Evolutionary conservation across 2,888 invertebrate genomes (phyloP).

Genomic region (Penaeus monodon): DNA sequence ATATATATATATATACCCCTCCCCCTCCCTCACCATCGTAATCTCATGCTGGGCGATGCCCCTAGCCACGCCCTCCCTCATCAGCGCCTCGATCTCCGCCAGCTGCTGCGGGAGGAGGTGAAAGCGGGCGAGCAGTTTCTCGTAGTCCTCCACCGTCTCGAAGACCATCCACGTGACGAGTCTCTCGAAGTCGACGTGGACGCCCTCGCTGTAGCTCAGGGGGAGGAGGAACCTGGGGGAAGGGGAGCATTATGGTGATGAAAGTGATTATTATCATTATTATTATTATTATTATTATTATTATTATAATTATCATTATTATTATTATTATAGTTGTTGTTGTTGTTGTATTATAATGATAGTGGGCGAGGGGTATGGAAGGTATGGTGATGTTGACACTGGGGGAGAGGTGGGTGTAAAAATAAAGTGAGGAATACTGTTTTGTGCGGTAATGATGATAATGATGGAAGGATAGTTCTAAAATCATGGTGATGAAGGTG

Average conservation of each 20-base stretch:
- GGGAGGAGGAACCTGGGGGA: constrained; percentile 67
- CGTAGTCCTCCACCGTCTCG: constrained; percentile 66
- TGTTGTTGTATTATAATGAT: no score
- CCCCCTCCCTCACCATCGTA: constrained; percentile 55
- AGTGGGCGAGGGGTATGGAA: no score
- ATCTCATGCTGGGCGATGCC: constrained; percentile 66
- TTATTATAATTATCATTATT: no score
- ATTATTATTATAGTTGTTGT: no score
- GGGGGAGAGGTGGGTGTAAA: no score
- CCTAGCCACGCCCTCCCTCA: constrained; percentile 68
- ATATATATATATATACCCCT: no score
- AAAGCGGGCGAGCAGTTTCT: constrained; percentile 68
- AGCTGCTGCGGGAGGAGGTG: constrained; percentile 67
- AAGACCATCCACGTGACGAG: constrained; percentile 67
- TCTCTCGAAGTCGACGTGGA: constrained; percentile 66
- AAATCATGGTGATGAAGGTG: no score
- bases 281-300: no score
- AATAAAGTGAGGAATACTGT: no score
- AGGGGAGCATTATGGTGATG: neutral
- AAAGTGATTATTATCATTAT: neutral
- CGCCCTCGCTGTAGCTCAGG: constrained; percentile 68
- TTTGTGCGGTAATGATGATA: no score
- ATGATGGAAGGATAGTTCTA: no score
- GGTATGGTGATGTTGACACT: no score
- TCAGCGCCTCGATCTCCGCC: constrained; percentile 66